These are phyloP conservation scores for Phrynocephalus versicolor DNA, from an alignment of 2,113 vertebrate genomes.

Conservation along the genomic window DNA sequence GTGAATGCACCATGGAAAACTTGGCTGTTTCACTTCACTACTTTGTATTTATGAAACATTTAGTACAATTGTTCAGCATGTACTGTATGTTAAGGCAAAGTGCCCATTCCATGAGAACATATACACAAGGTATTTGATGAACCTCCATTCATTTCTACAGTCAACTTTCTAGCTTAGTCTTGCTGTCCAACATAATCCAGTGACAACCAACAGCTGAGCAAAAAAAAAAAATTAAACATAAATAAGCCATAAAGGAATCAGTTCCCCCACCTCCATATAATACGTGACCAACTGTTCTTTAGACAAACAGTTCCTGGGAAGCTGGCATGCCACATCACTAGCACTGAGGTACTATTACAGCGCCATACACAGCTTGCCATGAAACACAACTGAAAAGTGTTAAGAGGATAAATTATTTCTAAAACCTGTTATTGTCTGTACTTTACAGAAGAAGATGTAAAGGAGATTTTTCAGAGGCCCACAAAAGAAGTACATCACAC, in stretches of 20 bases:
- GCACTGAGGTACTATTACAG: background rate
- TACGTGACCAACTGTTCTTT: conserved; percentile 59
- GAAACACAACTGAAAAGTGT: conserved; percentile 45
- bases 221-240: background rate
- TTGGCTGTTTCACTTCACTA: conserved; percentile 26
- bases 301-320: background rate
- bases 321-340: background rate
- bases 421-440: background rate
- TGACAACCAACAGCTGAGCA: conserved; percentile 65
- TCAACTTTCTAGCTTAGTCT: background rate
- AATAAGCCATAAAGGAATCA: background rate
- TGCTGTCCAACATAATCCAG: conserved; percentile 25
- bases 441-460: background rate
- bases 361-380: conserved; percentile 1
- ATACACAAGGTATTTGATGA: background rate
- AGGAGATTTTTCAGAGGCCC: background rate
- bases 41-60: background rate
- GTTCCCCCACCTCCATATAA: background rate
- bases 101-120: background rate
- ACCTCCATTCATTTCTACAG: background rate
- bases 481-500: background rate
- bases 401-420: too few species aligned
- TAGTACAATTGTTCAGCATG: conserved; percentile 15
- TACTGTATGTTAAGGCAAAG: background rate
- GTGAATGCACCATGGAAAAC: conserved; percentile 13